Conservation (phyloP, 2,797 vertebrate species). For the Sciurus vulgaris region DNA sequence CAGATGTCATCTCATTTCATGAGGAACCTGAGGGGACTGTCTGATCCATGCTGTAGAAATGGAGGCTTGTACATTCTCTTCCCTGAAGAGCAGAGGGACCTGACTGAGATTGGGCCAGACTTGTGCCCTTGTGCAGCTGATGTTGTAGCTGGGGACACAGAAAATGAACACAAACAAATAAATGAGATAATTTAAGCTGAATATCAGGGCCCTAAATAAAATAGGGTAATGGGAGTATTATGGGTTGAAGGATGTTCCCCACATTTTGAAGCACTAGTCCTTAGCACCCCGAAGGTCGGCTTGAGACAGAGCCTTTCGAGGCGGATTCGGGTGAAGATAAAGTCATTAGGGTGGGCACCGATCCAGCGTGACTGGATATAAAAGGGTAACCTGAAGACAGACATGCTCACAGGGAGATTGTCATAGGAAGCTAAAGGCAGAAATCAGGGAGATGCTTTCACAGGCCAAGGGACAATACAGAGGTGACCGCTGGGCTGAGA, state of each 20-base stretch:
- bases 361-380: neutral
- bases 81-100: neutral
- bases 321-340: neutral
- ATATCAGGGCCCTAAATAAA: neutral
- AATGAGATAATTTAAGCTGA: neutral
- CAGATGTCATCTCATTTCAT: neutral
- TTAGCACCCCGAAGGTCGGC: neutral
- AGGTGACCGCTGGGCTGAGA: neutral
- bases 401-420: neutral
- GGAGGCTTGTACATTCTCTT: neutral
- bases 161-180: neutral
- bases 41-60: neutral
- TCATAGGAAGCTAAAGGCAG: neutral
- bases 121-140: accelerated
- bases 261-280: neutral
- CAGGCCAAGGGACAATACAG: too few relatives aligned
- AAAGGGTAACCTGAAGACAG: neutral
- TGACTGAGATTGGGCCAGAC: neutral
- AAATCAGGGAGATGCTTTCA: neutral
- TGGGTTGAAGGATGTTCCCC: neutral
- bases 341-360: neutral
- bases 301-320: neutral
- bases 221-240: neutral
- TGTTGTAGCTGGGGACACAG: neutral
- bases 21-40: neutral